These are phyloP conservation scores for Galaxea fascicularis DNA, from an alignment of 92 coral and sea anemone genomes.

Conservation along the genomic window DNA sequence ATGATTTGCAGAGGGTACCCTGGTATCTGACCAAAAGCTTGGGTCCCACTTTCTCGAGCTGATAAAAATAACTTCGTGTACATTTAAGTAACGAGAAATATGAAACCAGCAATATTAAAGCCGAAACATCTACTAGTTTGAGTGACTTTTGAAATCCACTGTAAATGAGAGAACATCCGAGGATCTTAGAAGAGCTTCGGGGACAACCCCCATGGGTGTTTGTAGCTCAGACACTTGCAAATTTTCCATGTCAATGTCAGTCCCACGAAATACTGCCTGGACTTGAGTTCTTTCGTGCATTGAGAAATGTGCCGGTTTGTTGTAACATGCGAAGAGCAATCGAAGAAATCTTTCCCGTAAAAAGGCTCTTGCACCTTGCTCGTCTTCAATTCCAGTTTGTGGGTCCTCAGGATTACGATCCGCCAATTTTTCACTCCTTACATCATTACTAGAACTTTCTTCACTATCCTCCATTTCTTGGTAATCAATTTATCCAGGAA, in stretches of 20 bases:
- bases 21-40: too few species aligned
- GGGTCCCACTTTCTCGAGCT: too few species aligned
- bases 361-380: conserved; percentile 73
- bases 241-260: conserved; percentile 87
- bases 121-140: background rate
- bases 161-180: conserved; percentile 88
- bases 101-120: too few species aligned
- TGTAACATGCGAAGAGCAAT: conserved; percentile 71
- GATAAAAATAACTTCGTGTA: too few species aligned
- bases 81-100: too few species aligned
- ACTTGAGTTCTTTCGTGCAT: conserved; percentile 88
- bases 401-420: background rate
- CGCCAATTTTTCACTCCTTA: background rate
- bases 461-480: conserved; percentile 21
- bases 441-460: background rate
- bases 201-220: conserved; percentile 92
- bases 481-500: background rate
- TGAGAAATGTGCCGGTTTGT: conserved; percentile 77
- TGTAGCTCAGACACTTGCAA: conserved; percentile 87
- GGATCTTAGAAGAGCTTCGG: conserved; percentile 85
- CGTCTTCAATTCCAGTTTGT: conserved; percentile 25
- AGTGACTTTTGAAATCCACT: conserved; percentile 53
- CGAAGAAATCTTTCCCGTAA: conserved; percentile 86
- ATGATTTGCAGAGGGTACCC: too few species aligned
- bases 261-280: conserved; percentile 83